Percentiles rank a stretch among this genome's conserved stretches.
Evolutionary conservation across 2,888 invertebrate species (phyloP).

Genomic region (Caradrina clavipalpis): DNA sequence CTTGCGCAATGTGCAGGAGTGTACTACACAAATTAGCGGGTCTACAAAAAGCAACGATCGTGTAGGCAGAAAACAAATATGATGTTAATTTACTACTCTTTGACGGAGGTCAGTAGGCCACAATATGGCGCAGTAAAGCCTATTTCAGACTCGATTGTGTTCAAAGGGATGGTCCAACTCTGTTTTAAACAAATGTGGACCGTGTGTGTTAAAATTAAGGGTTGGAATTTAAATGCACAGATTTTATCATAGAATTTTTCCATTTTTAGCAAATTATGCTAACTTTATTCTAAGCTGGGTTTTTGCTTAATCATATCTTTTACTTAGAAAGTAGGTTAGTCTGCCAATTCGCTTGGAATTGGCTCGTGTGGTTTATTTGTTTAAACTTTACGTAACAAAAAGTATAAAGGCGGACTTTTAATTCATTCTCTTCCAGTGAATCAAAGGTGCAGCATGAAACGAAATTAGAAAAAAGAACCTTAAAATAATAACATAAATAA

Average conservation of each 20-base stretch:
- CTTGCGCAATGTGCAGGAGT: slow-evolving; percentile 29
- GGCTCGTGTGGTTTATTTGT: too few relatives aligned
- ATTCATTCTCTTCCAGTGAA: too few relatives aligned
- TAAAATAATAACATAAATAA: too few relatives aligned
- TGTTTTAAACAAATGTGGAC: background rate
- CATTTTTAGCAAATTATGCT: slow-evolving; percentile 12
- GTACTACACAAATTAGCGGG: slow-evolving; percentile 61
- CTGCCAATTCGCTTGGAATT: background rate
- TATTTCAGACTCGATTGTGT: slow-evolving; percentile 50
- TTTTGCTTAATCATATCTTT: slow-evolving; percentile 8
- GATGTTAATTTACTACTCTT: slow-evolving; percentile 46
- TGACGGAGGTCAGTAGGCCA: slow-evolving; percentile 64
- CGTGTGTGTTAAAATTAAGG: rapidly evolving
- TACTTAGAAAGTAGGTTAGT: background rate
- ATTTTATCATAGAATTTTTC: background rate
- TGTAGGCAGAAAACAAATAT: slow-evolving; percentile 58
- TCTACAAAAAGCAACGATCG: slow-evolving; percentile 54
- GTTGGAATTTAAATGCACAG: background rate
- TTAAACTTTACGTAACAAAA: too few relatives aligned
- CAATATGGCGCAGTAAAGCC: slow-evolving; percentile 61
- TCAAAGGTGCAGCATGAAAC: too few relatives aligned
- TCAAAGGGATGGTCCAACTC: slow-evolving; percentile 14
- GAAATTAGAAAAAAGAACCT: too few relatives aligned
- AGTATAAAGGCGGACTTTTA: too few relatives aligned
- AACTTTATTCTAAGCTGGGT: slow-evolving; percentile 1